Evolutionary conservation across 2,797 vertebrate species (phyloP), one percentile per base, ranked within the genome.

Genomic region (Antrozous pallidus): DNA sequence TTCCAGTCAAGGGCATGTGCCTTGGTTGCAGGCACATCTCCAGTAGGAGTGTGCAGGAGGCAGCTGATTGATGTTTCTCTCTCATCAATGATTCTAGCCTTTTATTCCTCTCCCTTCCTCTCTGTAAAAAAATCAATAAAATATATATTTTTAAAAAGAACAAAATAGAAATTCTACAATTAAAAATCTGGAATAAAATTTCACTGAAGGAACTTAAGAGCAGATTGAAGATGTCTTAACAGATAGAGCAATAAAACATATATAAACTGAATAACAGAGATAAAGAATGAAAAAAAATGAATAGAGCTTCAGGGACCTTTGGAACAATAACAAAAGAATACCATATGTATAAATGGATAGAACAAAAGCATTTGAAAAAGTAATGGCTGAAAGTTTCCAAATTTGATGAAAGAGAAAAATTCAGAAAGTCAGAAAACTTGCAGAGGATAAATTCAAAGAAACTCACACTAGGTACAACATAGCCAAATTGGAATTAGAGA

Each of bases 151-250:
- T 24, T 63, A 49, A 73, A 86, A 71, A 82, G 26, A 90, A 74
- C 56, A 73, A 63, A 87, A 51, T 0, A 87, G 42, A 86, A 87
- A 80, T 73, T 87, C 54, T 42, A 26, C 47, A 81, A n/a, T 81
- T 75, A 74, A 80, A 88, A 93, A n/a, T 63, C 17, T 74, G 12
- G 49, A 82, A 82, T 81, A 81, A 88, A 88, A 82, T 74, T 56
- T 88, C 38, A 67, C 3, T 88, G 69, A 71, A 88, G 22, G 24
- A 88, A 82, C 12, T 67, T 42, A 80, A 58, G 49, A n/a, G 67
- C 67, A 71, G 67, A 82, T 6, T 82, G 33, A 56, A 82, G 42
- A 51, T 82, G 56, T 73, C 42, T 45, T 73, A 74, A 73, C 18
- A 45, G 6, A 40, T 6, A 70, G 17, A 63, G 18, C 63, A 56